These are phyloP conservation scores for Temnothorax rugatulus DNA, from an alignment of 2,888 invertebrate genomes.

Conservation along the genomic window DNA sequence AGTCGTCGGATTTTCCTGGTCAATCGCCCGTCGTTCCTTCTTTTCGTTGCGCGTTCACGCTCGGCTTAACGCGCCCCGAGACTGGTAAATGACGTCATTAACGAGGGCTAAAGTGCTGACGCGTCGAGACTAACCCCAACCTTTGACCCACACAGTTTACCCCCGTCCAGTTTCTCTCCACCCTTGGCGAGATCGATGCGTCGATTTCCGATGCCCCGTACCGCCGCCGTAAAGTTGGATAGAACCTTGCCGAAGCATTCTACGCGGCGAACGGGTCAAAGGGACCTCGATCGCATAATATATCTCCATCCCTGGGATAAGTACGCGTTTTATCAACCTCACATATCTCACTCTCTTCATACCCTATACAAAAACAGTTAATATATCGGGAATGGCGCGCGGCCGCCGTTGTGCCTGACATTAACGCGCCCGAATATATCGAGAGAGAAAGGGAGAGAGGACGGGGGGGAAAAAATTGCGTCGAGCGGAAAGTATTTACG, in stretches of 20 bases:
- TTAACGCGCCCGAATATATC: slow-evolving; percentile 48
- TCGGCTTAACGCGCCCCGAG: slow-evolving; percentile 71
- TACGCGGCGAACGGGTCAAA: slow-evolving; percentile 56
- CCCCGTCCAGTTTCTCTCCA: slow-evolving; percentile 68
- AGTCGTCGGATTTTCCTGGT: slow-evolving; percentile 17
- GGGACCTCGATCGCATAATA: slow-evolving; percentile 63
- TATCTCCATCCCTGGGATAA: slow-evolving; percentile 59
- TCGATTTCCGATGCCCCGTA: slow-evolving; percentile 79
- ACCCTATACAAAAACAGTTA: slow-evolving; percentile 53
- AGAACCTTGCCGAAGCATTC: slow-evolving; percentile 66
- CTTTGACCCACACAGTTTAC: slow-evolving; percentile 77
- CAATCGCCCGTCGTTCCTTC: slow-evolving; percentile 54
- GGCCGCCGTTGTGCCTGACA: slow-evolving; percentile 46
- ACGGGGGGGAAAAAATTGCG: slow-evolving; percentile 2
- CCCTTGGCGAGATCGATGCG: slow-evolving; percentile 80
- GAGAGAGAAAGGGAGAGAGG: not conserved
- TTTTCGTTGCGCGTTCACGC: slow-evolving; percentile 61
- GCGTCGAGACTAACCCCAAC: slow-evolving; percentile 79
- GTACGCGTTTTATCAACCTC: slow-evolving; percentile 53
- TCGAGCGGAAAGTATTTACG: slow-evolving; percentile 51
- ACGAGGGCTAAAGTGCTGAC: slow-evolving; percentile 82
- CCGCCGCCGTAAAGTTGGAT: slow-evolving; percentile 71
- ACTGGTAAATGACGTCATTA: slow-evolving; percentile 83
- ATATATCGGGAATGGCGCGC: slow-evolving; percentile 39
- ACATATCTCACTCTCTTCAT: slow-evolving; percentile 51